Percentiles rank a stretch among this genome's conserved stretches.
Conservation (phyloP, 92 coral and sea anemone species). For the Plumapathes pennacea region DNA sequence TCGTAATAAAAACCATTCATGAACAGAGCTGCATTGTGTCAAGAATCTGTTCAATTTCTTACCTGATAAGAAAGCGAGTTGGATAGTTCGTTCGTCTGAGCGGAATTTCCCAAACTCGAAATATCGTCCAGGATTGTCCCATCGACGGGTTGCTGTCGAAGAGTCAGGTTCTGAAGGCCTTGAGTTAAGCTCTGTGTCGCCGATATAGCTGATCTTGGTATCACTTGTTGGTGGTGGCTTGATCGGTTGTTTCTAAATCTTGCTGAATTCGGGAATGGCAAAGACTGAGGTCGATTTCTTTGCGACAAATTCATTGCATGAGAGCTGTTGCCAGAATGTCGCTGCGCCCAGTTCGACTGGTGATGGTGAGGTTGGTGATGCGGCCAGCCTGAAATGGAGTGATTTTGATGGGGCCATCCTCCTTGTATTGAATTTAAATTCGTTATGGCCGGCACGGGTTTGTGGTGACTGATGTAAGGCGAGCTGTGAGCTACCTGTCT, state of each 20-base stretch:
- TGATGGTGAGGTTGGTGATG: slow-evolving; percentile 95
- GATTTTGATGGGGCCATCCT: slow-evolving; percentile 83
- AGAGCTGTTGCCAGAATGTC: slow-evolving; percentile 58
- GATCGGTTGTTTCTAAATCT: slow-evolving; percentile 58
- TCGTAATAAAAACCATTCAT: too few relatives aligned
- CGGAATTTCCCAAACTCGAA: slow-evolving; percentile 87
- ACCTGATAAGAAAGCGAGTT: slow-evolving; percentile 92
- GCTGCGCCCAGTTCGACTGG: slow-evolving; percentile 88
- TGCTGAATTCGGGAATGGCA: slow-evolving; percentile 63
- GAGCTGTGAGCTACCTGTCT: slow-evolving; percentile 70
- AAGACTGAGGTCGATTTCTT: slow-evolving; percentile 75
- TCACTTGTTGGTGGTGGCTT: slow-evolving; percentile 25
- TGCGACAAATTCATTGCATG: slow-evolving; percentile 67
- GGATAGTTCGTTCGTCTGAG: slow-evolving; percentile 87
- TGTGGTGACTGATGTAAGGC: slow-evolving; percentile 72
- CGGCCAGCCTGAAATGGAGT: slow-evolving; percentile 94
- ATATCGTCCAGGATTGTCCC: slow-evolving; percentile 92
- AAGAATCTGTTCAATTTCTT: slow-evolving; percentile 9
- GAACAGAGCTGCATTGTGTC: too few relatives aligned
- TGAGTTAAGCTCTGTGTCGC: slow-evolving; percentile 93
- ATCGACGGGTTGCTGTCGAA: slow-evolving; percentile 89
- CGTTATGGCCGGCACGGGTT: slow-evolving; percentile 59
- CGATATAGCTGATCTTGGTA: slow-evolving; percentile 70
- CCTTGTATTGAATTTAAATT: slow-evolving; percentile 64
- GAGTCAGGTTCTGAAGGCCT: slow-evolving; percentile 84